phyloP scores from a whole-genome alignment of 2,113 vertebrate species.

The Felis catus region DNA sequence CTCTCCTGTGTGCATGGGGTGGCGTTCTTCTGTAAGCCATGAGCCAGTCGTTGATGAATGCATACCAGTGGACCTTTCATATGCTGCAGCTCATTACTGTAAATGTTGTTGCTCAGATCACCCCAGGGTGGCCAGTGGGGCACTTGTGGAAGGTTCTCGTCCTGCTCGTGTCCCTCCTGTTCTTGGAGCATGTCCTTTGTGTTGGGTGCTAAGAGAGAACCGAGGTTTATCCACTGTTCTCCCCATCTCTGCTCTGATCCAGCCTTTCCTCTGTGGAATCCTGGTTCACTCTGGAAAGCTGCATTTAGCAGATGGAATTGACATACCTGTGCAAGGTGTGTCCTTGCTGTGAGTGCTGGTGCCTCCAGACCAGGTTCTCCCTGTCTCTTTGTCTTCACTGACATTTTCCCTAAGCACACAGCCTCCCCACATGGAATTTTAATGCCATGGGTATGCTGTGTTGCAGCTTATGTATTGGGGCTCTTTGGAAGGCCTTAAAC shows the following conservation, averaged over 20 bases:
- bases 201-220: not conserved
- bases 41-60: not conserved
- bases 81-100: not conserved
- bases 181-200: not conserved
- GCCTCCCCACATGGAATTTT: not conserved
- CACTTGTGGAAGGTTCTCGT: not conserved
- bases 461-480: not conserved
- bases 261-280: not conserved
- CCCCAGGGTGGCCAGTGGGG: not conserved
- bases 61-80: not conserved
- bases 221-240: not conserved
- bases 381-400: too few relatives aligned
- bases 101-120: not conserved
- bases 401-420: not conserved
- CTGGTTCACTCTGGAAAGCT: not conserved
- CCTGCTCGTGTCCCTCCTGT: not conserved
- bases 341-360: accelerated
- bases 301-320: too few relatives aligned
- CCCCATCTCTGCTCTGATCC: not conserved
- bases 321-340: not conserved
- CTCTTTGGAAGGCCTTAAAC: not conserved
- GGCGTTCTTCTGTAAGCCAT: not conserved
- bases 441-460: accelerated
- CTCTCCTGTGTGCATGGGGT: not conserved
- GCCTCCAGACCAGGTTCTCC: too few relatives aligned